These are phyloP conservation scores for Bradypodion pumilum DNA, from an alignment of 2,797 vertebrate genomes.

Conservation along the genomic window DNA sequence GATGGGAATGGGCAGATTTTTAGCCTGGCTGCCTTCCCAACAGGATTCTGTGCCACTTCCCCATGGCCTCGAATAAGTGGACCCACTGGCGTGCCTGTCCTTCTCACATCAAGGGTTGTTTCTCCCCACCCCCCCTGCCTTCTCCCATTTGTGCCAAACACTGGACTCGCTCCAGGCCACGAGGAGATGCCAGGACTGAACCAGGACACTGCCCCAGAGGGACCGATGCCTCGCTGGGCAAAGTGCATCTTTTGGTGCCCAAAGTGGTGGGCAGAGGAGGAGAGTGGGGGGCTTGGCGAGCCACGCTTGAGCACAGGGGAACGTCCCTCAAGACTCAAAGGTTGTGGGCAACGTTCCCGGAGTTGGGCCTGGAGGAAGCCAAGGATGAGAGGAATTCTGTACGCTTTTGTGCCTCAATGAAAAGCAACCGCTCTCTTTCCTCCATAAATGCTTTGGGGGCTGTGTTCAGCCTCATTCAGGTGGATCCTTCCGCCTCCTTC, in stretches of 20 bases:
- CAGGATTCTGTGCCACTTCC: background rate
- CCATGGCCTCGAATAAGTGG: background rate
- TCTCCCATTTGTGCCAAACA: background rate
- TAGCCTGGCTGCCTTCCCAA: background rate
- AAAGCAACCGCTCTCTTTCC: no score
- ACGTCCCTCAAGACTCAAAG: background rate
- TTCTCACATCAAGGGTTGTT: background rate
- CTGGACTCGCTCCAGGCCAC: background rate
- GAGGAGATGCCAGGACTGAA: background rate
- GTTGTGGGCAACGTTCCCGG: background rate
- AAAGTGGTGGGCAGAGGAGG: fast-evolving
- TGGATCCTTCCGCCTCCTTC: background rate
- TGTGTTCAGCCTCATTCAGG: background rate
- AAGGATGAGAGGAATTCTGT: background rate
- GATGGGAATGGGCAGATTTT: background rate
- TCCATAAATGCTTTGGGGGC: background rate
- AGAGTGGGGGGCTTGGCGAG: no score
- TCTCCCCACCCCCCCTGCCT: background rate
- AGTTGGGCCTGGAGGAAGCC: background rate
- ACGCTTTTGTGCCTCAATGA: background rate
- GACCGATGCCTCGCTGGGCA: background rate
- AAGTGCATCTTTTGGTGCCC: background rate
- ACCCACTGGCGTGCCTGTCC: background rate
- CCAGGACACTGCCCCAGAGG: background rate
- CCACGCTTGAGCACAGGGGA: background rate